A percentile compares a stretch with the other conserved stretches of the same genome.
Conservation (phyloP, 37 sponge, comb jelly and placozoan species). For the Spongia lamella region DNA sequence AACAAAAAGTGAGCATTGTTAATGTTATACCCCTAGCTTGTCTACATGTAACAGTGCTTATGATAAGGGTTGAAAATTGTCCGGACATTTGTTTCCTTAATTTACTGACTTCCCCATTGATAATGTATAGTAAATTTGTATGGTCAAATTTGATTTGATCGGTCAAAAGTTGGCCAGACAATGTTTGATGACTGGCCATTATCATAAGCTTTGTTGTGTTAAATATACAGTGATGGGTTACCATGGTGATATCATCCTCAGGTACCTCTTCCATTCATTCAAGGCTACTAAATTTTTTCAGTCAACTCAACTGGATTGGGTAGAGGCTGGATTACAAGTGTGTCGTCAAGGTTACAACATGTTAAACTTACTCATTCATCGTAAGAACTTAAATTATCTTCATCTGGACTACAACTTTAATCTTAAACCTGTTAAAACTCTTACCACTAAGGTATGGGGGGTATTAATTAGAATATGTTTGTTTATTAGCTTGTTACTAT, state of each 20-base stretch:
- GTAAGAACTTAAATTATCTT: constrained; percentile 99
- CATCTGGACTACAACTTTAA: constrained; percentile 99
- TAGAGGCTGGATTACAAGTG: constrained; percentile 98
- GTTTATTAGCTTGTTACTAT: background rate
- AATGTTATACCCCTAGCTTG: background rate
- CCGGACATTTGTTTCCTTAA: too few relatives aligned
- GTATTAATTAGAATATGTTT: too few relatives aligned
- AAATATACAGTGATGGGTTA: too few relatives aligned
- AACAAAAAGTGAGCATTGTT: constrained; percentile 83
- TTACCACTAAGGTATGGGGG: constrained; percentile 97
- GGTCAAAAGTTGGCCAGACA: too few relatives aligned
- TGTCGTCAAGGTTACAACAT: constrained; percentile 99
- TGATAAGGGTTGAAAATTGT: too few relatives aligned
- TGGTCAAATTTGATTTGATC: too few relatives aligned
- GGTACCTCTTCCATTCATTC: constrained; percentile 96
- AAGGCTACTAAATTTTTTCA: constrained; percentile 99
- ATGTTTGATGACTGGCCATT: too few relatives aligned
- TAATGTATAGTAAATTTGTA: too few relatives aligned
- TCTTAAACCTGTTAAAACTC: constrained; percentile 98
- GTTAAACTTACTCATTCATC: constrained; percentile 98
- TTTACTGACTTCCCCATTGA: too few relatives aligned
- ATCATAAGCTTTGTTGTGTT: too few relatives aligned
- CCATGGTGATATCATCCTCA: background rate
- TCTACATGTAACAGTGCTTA: too few relatives aligned
- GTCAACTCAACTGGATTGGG: constrained; percentile 98